These are phyloP conservation scores for Echinometra lucunter DNA, from an alignment of 53 echinoderm and acorn worm genomes.

Conservation along the genomic window DNA sequence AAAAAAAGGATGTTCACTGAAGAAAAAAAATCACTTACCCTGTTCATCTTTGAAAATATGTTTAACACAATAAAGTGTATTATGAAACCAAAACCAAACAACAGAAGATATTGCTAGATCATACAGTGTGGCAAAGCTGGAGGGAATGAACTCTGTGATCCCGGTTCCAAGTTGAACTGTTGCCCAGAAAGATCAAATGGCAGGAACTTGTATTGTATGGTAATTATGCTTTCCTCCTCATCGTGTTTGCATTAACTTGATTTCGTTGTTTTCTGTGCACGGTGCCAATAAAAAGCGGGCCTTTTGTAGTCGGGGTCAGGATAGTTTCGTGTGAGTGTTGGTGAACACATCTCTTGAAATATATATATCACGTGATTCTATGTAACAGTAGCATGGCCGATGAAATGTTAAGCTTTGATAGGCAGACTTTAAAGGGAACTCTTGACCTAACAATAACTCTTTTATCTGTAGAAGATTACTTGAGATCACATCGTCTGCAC, in stretches of 20 bases:
- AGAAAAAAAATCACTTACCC: constrained; percentile 1
- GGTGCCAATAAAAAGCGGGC: background rate
- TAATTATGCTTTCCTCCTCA: constrained; percentile 14
- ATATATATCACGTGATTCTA: background rate
- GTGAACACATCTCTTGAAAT: background rate
- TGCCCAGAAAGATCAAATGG: background rate
- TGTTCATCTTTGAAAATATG: background rate
- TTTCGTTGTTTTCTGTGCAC: background rate
- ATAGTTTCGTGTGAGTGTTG: background rate
- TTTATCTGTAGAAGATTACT: no score
- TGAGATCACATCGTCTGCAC: no score
- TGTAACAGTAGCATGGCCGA: background rate
- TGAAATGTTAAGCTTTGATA: background rate
- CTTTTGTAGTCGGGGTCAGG: constrained; percentile 4
- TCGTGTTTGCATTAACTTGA: constrained; percentile 16
- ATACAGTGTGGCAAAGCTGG: background rate
- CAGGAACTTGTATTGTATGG: constrained; percentile 36
- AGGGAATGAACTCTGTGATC: background rate
- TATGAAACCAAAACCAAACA: background rate
- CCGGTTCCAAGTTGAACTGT: background rate
- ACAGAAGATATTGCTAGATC: background rate
- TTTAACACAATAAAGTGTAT: background rate
- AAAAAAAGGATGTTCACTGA: background rate
- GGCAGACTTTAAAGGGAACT: background rate
- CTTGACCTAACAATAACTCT: no score